Percentiles rank a stretch among this genome's conserved stretches.
Conservation (phyloP, 2,888 invertebrate species). For the Plusia festucae region DNA sequence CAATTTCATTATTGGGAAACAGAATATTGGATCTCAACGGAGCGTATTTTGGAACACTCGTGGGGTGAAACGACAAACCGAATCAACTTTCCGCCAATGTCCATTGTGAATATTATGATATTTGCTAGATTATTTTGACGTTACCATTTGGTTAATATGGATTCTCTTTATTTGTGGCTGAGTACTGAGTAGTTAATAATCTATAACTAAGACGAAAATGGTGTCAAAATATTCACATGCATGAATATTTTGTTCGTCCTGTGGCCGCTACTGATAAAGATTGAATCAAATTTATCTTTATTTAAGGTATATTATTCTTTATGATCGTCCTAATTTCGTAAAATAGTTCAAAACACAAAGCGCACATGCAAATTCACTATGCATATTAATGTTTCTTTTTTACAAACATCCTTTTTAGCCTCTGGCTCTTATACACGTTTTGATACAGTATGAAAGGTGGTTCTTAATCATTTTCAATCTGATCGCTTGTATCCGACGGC, state of each 20-base stretch:
- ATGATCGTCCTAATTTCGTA: not conserved
- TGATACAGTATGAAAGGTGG: conserved; percentile 48
- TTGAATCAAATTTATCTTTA: too few relatives aligned
- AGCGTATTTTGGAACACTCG: conserved; percentile 75
- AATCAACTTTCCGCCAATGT: conserved; percentile 75
- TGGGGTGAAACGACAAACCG: conserved; percentile 74
- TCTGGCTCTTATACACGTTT: conserved; percentile 26
- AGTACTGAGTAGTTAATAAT: conserved; percentile 11
- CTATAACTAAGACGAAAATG: too few relatives aligned
- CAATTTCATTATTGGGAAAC: conserved; percentile 83
- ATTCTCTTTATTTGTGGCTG: conserved; percentile 14
- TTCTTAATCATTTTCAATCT: conserved; percentile 42
- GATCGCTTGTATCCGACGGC: conserved; percentile 36
- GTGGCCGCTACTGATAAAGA: too few relatives aligned
- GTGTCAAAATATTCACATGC: too few relatives aligned
- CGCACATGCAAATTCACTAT: conserved; percentile 39
- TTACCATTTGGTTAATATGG: conserved; percentile 15
- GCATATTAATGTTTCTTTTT: conserved; percentile 34
- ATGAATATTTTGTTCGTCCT: too few relatives aligned
- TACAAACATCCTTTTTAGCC: conserved; percentile 31
- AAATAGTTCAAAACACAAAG: conserved; percentile 12
- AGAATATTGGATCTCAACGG: conserved; percentile 81
- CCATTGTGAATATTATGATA: conserved; percentile 34
- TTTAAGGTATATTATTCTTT: too few relatives aligned
- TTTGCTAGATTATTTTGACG: conserved; percentile 35